These are phyloP conservation scores for Hydrotaea cyrtoneurina DNA, from an alignment of 2,888 invertebrate genomes.

Conservation along the genomic window DNA sequence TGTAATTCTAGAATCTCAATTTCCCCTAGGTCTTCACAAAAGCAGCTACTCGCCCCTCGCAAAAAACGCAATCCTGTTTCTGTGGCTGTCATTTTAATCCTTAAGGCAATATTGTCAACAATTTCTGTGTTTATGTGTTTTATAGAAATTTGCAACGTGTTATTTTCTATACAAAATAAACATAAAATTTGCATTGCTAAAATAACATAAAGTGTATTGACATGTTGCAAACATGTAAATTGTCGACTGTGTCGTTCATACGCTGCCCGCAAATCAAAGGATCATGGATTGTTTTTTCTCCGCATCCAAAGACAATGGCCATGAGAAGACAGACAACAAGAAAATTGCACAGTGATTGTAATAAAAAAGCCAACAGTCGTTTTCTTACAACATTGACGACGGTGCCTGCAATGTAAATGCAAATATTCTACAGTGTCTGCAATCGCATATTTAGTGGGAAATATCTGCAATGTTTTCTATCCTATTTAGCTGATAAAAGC, in stretches of 20 bases:
- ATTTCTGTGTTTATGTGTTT: too few relatives aligned
- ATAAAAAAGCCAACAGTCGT: conserved; percentile 1
- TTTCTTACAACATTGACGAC: background rate
- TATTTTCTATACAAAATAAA: background rate
- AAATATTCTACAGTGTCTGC: background rate
- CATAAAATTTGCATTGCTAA: conserved; percentile 21
- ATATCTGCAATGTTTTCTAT: too few relatives aligned
- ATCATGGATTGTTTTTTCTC: background rate
- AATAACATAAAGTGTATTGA: conserved; percentile 20
- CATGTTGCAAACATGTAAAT: conserved; percentile 16
- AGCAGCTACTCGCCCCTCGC: too few relatives aligned
- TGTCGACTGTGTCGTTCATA: background rate
- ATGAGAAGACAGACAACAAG: background rate
- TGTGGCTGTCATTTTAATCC: too few relatives aligned
- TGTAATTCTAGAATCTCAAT: too few relatives aligned
- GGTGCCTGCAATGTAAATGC: background rate
- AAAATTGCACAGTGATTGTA: conserved; percentile 1
- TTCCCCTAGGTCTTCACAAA: too few relatives aligned
- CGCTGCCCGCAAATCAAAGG: background rate
- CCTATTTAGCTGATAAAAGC: too few relatives aligned
- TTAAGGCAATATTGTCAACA: too few relatives aligned
- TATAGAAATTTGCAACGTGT: too few relatives aligned
- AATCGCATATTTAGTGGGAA: background rate
- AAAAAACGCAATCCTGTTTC: too few relatives aligned
- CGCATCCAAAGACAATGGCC: background rate